Evolutionary conservation across 1,140 invertebrate species (phyloP).

Genomic region (Bombus haemorrhoidalis): DNA sequence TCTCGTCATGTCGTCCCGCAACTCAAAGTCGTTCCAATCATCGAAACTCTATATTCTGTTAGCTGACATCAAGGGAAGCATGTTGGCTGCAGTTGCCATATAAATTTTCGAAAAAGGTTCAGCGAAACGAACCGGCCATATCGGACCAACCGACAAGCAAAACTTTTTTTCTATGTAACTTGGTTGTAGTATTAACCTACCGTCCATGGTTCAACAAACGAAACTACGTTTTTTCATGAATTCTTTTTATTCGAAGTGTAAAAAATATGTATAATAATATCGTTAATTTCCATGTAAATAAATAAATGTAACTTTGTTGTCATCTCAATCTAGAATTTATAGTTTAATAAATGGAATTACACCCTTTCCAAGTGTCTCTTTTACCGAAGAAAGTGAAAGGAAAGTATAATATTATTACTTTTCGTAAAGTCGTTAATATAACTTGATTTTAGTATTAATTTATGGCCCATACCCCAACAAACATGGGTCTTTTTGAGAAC

Average conservation of each 20-base stretch:
- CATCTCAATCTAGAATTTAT: neutral
- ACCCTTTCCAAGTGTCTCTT: neutral
- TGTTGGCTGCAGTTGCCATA: neutral
- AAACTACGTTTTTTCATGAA: neutral
- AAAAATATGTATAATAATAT: neutral
- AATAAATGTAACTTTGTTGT: neutral
- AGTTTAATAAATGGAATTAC: neutral
- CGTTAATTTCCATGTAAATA: neutral
- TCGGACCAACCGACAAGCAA: neutral
- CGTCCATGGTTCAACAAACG: neutral
- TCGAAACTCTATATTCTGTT: conserved; percentile 20
- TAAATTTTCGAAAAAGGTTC: conserved; percentile 6
- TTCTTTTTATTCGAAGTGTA: neutral
- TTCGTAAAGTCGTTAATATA: neutral
- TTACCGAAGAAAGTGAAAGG: neutral
- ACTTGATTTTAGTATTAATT: neutral
- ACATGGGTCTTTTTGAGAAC: neutral
- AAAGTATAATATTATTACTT: neutral
- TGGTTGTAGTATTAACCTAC: neutral
- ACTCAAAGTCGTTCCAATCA: conserved; percentile 31
- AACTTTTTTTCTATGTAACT: neutral
- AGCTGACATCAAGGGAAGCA: conserved; percentile 3
- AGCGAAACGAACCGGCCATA: neutral
- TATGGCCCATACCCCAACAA: neutral
- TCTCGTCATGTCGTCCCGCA: conserved; percentile 1